A percentile compares a stretch with the other conserved stretches of the same genome.
These are phyloP conservation scores for Salvelinus fontinalis DNA, from an alignment of 2,113 vertebrate species.

Conservation along the genomic window DNA sequence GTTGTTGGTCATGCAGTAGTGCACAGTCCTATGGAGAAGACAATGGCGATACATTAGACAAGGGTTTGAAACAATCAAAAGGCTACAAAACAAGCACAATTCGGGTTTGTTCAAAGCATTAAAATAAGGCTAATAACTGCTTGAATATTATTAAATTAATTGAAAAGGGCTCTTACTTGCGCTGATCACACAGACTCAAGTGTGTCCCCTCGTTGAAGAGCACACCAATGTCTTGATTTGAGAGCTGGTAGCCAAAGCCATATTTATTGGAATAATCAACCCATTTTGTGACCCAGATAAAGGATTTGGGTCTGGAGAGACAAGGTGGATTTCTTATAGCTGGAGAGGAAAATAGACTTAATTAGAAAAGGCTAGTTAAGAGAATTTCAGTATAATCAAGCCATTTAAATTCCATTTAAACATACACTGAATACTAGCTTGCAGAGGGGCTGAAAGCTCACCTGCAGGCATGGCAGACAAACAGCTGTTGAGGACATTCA, in stretches of 20 bases:
- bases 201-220: constrained; percentile 96
- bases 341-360: constrained; percentile 47
- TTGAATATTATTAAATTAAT: neutral
- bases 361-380: neutral
- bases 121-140: no score
- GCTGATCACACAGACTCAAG: constrained; percentile 87
- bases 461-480: constrained; percentile 91
- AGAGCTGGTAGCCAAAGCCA: constrained; percentile 96
- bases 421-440: neutral
- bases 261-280: constrained; percentile 99
- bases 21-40: constrained; percentile 78
- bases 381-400: neutral
- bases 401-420: neutral
- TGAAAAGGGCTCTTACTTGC: constrained; percentile 72
- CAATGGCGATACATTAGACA: neutral
- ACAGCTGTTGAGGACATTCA: constrained; percentile 84
- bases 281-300: constrained; percentile 98
- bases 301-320: constrained; percentile 83
- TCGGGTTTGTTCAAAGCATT: neutral
- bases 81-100: neutral
- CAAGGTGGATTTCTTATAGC: constrained; percentile 87
- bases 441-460: constrained; percentile 48
- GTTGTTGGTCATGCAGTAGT: constrained; percentile 91
- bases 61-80: neutral
- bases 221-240: constrained; percentile 89